A percentile compares a stretch with the other conserved stretches of the same genome.
Conservation (phyloP, 2,888 invertebrate species). For the Clostera curtula region DNA sequence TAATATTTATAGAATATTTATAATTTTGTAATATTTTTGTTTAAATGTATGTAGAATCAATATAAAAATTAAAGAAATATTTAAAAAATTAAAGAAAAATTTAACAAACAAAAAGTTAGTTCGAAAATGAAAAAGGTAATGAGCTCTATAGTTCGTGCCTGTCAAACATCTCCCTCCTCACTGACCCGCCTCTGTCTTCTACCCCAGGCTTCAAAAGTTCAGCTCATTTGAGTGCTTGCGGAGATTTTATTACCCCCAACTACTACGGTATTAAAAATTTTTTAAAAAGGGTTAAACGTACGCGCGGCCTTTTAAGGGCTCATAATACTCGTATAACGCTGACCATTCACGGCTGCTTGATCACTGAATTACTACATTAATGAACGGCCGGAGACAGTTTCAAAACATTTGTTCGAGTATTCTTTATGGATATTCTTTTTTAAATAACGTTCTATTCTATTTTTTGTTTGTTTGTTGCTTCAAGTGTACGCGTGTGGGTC, state of each 20-base stretch:
- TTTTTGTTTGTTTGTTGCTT: not conserved
- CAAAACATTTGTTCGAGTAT: slow-evolving; percentile 27
- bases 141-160: slow-evolving; percentile 47
- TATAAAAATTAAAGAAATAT: too few species aligned
- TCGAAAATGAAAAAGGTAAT: too few species aligned
- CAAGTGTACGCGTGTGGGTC: too few species aligned
- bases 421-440: slow-evolving; percentile 20
- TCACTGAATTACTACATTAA: slow-evolving; percentile 59
- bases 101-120: too few species aligned
- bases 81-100: too few species aligned
- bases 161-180: slow-evolving; percentile 56
- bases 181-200: slow-evolving; percentile 71
- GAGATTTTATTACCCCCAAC: slow-evolving; percentile 74
- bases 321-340: slow-evolving; percentile 45
- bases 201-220: slow-evolving; percentile 72
- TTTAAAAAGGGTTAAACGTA: slow-evolving; percentile 55
- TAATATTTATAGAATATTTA: too few species aligned
- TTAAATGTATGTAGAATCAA: too few species aligned
- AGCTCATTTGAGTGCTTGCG: slow-evolving; percentile 71
- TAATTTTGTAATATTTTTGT: too few species aligned
- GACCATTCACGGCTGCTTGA: slow-evolving; percentile 66
- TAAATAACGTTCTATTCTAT: slow-evolving; percentile 2
- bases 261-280: slow-evolving; percentile 61
- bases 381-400: slow-evolving; percentile 63
- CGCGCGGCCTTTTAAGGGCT: slow-evolving; percentile 57